Evolutionary conservation across 2,888 invertebrate species (phyloP), one percentile per base, ranked within the genome.

Genomic region (Acleris emargana): DNA sequence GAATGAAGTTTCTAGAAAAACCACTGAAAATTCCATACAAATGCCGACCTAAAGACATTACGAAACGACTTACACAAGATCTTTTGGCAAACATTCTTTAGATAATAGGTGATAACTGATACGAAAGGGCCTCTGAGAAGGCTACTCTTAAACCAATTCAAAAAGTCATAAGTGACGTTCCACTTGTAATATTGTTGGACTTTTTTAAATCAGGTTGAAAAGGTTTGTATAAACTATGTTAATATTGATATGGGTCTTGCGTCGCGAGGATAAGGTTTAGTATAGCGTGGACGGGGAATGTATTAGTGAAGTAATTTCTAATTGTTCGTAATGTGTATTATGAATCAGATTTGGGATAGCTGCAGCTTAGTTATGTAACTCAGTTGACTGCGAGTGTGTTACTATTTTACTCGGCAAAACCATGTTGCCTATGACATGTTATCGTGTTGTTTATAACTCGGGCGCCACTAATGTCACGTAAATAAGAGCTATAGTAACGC

Each of bases 61-160:
- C 49, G 55, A 38, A 58, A 53, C 25, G 38, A 9, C 42, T 64
- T 64, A 54, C 38, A 58, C 45, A 64, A n/a, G 54, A 64, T 64
- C 59, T 59, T 64, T 64, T 60, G 54, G 64, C 64, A 64, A 55
- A 64, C 64, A 64, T 54, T 64, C 52, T 63, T 45, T 18, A 64
- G 64, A 64, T 64, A 59, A 64, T 64, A 49, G 42, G 49, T 55
- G 64, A 59, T 64, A 64, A 64, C 49, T 53, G 58, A 53, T 59
- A 59, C 32, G 50, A 64, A 64, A 60, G 64, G 59, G 64, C 64
- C 64, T 22, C 58, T 28, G 6, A 22, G n/a, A 54, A 64, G 64
- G 43, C 47, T 54, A 45, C n/a, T 38, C 58, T 25, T 6, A 7
- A 28, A 7, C 13, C 11, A 22, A 45, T 43, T 5, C 13, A 57